Evolutionary conservation across 2,797 vertebrate genomes (phyloP).

Genomic region (Falco cherrug): DNA sequence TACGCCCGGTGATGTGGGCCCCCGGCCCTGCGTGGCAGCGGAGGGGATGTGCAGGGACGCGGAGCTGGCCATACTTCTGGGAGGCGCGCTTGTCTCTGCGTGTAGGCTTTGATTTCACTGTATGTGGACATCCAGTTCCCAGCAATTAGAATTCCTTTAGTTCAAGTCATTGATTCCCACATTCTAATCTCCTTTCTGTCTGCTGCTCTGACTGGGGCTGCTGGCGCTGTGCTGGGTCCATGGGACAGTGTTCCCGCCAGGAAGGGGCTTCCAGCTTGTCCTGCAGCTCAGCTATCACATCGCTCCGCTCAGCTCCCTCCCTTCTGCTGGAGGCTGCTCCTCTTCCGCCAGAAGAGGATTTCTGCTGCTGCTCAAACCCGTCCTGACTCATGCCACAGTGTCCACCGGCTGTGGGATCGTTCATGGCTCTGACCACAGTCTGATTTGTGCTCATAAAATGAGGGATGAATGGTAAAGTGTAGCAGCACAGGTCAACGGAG

Average conservation of each 20-base stretch:
- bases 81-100: background rate
- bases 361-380: background rate
- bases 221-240: background rate
- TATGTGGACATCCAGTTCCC: background rate
- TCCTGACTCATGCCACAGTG: background rate
- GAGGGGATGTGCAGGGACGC: fast-evolving
- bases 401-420: fast-evolving
- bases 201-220: background rate
- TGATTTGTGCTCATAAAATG: background rate
- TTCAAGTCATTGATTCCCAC: no score
- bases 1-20: fast-evolving
- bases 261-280: background rate
- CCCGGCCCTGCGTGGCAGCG: background rate
- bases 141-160: background rate
- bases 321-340: background rate
- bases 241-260: no score
- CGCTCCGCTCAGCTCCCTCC: fast-evolving
- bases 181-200: background rate
- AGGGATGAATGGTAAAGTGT: background rate
- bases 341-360: background rate
- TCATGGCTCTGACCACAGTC: background rate
- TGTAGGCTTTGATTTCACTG: background rate
- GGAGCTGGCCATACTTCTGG: background rate
- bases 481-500: background rate
- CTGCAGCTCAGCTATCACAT: fast-evolving